Evolutionary conservation across 2,888 invertebrate species (phyloP).

Genomic region (Biston betularia): DNA sequence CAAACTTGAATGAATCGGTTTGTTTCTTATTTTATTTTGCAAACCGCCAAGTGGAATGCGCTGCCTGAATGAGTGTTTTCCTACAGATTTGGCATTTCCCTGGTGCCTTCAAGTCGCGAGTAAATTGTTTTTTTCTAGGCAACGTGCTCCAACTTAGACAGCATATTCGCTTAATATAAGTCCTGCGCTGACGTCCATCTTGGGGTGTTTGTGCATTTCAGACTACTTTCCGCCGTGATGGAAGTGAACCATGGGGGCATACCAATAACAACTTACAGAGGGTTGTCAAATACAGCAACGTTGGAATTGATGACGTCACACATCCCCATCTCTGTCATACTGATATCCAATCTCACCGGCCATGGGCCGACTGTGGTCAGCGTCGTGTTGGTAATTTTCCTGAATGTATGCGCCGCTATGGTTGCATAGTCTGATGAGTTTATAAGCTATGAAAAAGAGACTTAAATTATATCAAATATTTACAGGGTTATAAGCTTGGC

Average conservation of each 20-base stretch:
- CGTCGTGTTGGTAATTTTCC: constrained; percentile 55
- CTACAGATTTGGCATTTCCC: too few relatives aligned
- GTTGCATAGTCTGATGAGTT: constrained; percentile 65
- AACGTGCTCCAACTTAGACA: too few relatives aligned
- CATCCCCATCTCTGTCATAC: constrained; percentile 89
- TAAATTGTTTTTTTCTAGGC: too few relatives aligned
- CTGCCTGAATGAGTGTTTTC: too few relatives aligned
- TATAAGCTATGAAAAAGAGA: constrained; percentile 55
- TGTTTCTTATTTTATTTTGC: too few relatives aligned
- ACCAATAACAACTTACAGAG: constrained; percentile 69
- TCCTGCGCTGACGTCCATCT: too few relatives aligned
- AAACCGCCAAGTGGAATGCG: too few relatives aligned
- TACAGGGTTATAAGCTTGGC: background rate
- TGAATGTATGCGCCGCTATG: constrained; percentile 63
- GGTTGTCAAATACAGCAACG: constrained; percentile 85
- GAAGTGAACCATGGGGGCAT: background rate
- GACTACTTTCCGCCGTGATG: background rate
- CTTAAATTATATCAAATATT: background rate
- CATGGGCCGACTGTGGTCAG: constrained; percentile 65
- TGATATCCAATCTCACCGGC: constrained; percentile 80
- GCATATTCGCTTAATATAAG: too few relatives aligned
- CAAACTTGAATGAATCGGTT: too few relatives aligned
- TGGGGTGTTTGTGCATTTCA: too few relatives aligned
- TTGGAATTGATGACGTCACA: constrained; percentile 90
- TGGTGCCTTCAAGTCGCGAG: too few relatives aligned